Evolutionary conservation across 2,888 invertebrate species (phyloP), one percentile per base, ranked within the genome.

Genomic region (Cremastinae sp.): DNA sequence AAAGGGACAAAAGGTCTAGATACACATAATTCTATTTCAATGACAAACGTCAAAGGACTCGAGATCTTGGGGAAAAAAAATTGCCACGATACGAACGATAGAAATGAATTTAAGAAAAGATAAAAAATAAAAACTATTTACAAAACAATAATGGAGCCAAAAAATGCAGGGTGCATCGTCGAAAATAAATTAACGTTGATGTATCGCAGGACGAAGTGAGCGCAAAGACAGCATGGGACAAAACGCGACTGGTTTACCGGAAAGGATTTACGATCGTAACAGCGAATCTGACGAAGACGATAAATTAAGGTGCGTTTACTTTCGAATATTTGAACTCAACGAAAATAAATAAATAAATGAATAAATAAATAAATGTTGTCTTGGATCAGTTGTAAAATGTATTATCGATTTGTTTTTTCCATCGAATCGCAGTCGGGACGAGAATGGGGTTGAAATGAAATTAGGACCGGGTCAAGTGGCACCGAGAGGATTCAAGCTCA

Each of bases 391-490:
- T 36, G 20, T n/a, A n/a, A 12, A 14, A 16, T 64, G 12, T 38
- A 10, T 0, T 56, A 18, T 9, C n/a, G n/a, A n/a, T n/a, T n/a
- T 1, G 2, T 62, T 53, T 49, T 14, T 51, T 56, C 45, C 65
- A 47, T 43, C n/a, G 8, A 53, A 53, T 82, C 84, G 18, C 79
- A 87, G 84, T 82, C 86, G 79, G 74, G 84, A 83, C 77, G 88
- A 87, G 74, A 85, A 87, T 73, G 88, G 85, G 43, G 69, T 83
- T 91, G 87, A 93, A 91, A 75, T 86, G 22, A 90, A 91, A 86
- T 91, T 96, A 79, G 96, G 96, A 38, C 95, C 96, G 2, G 96
- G 95, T 16, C 96, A 96, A 90, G 92, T 96, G 87, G 94, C 94
- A 89, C 96, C 96, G 61, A 92, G 94, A 81, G 95, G 94, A 83